phyloP scores from a whole-genome alignment of 2,113 vertebrate species.

The Sialia sialis region DNA sequence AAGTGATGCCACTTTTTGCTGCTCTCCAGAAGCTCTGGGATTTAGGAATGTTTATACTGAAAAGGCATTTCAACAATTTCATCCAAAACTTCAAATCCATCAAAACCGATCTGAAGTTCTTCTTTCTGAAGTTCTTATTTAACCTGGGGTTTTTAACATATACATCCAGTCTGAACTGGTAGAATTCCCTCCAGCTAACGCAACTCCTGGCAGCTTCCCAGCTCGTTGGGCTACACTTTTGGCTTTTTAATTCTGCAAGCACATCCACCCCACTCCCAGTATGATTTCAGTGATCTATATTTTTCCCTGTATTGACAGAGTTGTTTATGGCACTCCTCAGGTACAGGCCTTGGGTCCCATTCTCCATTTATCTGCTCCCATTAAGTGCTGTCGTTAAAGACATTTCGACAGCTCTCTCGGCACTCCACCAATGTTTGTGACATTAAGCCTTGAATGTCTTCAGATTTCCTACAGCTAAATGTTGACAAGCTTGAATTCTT shows the following conservation, averaged over 20 bases:
- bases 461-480: slow-evolving; percentile 54
- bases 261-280: background rate
- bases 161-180: background rate
- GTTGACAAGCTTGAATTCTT: slow-evolving; percentile 53
- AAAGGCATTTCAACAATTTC: background rate
- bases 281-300: background rate
- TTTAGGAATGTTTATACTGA: background rate
- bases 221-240: fast-evolving
- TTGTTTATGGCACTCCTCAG: slow-evolving; percentile 36
- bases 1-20: background rate
- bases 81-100: background rate
- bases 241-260: background rate
- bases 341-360: slow-evolving; percentile 16
- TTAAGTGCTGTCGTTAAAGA: slow-evolving; percentile 41
- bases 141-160: background rate
- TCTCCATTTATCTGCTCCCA: slow-evolving; percentile 35
- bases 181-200: background rate
- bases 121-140: background rate
- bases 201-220: background rate
- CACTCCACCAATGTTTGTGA: slow-evolving; percentile 26
- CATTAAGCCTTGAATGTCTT: slow-evolving; percentile 46
- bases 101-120: background rate
- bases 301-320: background rate
- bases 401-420: slow-evolving; percentile 16
- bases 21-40: background rate